Conservation (phyloP, 2,113 vertebrate genomes). For the Alligator mississippiensis region DNA sequence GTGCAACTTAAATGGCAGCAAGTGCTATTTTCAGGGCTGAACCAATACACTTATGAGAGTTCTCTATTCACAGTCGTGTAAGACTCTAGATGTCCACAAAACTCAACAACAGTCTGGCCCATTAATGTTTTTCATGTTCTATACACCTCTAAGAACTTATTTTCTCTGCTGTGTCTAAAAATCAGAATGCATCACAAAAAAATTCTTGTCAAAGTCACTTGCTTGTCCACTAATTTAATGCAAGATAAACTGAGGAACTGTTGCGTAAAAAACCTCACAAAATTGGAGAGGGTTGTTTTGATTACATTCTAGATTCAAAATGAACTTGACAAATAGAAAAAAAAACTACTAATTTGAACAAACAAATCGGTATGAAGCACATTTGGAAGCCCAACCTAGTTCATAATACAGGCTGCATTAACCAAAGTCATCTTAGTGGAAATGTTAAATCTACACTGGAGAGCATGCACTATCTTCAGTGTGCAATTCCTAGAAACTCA, state of each 20-base stretch:
- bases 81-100: neutral
- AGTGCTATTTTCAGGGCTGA: neutral
- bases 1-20: neutral
- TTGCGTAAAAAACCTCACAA: neutral
- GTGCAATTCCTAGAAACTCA: neutral
- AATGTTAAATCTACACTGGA: neutral
- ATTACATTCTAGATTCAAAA: neutral
- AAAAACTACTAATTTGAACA: neutral
- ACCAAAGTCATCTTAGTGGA: neutral
- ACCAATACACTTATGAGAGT: rapidly evolving
- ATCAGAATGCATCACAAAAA: neutral
- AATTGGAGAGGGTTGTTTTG: neutral
- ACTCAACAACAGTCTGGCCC: neutral
- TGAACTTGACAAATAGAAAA: neutral
- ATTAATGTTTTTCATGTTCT: neutral
- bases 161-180: rapidly evolving
- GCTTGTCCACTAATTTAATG: neutral
- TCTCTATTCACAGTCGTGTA: neutral
- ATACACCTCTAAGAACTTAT: neutral
- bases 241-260: neutral
- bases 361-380: neutral
- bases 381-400: neutral
- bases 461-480: neutral
- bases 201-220: neutral
- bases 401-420: neutral